phyloP scores from a whole-genome alignment of 2,888 invertebrate species.

The Eurois occulta region DNA sequence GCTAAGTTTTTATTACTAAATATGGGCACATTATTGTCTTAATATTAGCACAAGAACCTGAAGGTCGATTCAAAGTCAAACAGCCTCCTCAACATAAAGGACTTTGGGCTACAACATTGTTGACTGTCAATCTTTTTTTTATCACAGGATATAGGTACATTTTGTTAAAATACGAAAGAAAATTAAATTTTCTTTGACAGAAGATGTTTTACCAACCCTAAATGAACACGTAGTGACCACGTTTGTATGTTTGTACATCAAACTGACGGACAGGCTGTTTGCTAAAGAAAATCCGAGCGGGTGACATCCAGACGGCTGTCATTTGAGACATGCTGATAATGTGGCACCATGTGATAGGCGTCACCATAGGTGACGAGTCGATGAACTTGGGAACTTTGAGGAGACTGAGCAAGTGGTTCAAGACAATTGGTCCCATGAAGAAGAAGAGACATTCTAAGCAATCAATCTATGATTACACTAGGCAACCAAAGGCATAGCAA shows the following conservation, averaged over 20 bases:
- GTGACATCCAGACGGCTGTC: slow-evolving; percentile 38
- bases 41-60: slow-evolving; percentile 1
- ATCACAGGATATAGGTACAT: fast-evolving
- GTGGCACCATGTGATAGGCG: slow-evolving; percentile 9
- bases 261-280: slow-evolving; percentile 73
- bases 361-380: slow-evolving; percentile 20
- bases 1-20: background rate
- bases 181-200: background rate
- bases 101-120: background rate
- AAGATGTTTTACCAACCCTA: slow-evolving; percentile 54
- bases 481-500: background rate
- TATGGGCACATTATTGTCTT: background rate
- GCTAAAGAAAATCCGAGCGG: slow-evolving; percentile 57
- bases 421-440: background rate
- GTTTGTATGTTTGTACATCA: slow-evolving; percentile 65
- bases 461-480: background rate
- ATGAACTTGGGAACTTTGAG: slow-evolving; percentile 24
- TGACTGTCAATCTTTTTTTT: background rate
- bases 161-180: background rate
- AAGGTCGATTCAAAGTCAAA: slow-evolving; percentile 5
- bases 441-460: background rate
- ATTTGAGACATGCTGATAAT: slow-evolving; percentile 29
- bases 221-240: slow-evolving; percentile 7
- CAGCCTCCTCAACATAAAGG: background rate
- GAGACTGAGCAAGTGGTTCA: background rate